Evolutionary conservation across 2,797 vertebrate genomes (phyloP).

Genomic region (Argya squamiceps): DNA sequence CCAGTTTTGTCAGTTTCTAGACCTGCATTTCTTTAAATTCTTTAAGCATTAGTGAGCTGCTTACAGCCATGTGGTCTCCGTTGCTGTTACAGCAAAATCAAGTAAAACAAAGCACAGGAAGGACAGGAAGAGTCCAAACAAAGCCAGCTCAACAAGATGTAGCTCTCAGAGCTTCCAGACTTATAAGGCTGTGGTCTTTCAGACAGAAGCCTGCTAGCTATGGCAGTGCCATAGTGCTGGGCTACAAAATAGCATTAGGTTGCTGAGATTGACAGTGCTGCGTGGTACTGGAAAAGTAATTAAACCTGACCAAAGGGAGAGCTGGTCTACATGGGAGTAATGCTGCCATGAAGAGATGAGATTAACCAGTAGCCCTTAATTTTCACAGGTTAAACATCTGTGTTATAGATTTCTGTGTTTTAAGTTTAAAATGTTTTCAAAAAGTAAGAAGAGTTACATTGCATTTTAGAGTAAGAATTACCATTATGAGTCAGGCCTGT

Average conservation of each 20-base stretch:
- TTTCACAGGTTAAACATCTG: neutral
- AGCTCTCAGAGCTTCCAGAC: neutral
- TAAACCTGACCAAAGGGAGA: neutral
- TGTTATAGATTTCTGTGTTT: neutral
- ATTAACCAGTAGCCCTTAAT: neutral
- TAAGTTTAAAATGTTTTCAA: neutral
- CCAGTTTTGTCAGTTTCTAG: neutral
- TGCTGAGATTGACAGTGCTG: neutral
- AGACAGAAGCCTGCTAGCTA: neutral
- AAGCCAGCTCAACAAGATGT: rapidly evolving
- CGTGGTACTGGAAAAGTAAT: neutral
- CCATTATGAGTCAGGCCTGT: neutral
- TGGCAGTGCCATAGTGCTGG: neutral
- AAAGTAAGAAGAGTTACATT: neutral
- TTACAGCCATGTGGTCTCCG: neutral
- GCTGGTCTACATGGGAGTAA: neutral
- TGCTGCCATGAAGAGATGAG: neutral
- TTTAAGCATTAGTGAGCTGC: neutral
- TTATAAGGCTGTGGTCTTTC: neutral
- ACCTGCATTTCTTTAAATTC: neutral
- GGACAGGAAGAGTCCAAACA: neutral
- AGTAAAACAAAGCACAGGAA: neutral
- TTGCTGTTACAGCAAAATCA: neutral
- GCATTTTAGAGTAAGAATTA: neutral
- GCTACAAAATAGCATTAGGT: neutral